A percentile compares a stretch with the other conserved stretches of the same genome.
These are phyloP conservation scores for Hycleus cichorii DNA, from an alignment of 1,140 invertebrate genomes.

Conservation along the genomic window DNA sequence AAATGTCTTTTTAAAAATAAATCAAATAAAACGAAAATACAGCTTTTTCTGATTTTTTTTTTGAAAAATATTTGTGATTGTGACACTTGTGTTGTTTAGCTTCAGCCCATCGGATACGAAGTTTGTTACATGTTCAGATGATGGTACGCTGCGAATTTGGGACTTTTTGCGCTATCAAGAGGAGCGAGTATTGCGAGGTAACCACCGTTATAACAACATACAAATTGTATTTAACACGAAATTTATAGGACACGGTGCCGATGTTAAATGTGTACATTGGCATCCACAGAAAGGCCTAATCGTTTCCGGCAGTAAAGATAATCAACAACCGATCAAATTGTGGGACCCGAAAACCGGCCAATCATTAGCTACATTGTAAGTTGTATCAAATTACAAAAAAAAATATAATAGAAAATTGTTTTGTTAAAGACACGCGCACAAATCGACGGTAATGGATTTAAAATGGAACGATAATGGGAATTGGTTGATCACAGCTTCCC, in stretches of 20 bases:
- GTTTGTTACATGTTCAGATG: conserved; percentile 98
- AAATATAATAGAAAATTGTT: conserved; percentile 17
- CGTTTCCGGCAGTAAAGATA: conserved; percentile 98
- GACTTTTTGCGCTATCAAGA: conserved; percentile 96
- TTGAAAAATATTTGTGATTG: conserved; percentile 7
- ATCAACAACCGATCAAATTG: conserved; percentile 98
- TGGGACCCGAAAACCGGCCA: conserved; percentile 98
- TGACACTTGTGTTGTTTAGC: conserved; percentile 52
- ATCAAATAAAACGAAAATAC: background rate
- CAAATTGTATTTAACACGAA: conserved; percentile 1
- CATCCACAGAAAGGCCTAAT: conserved; percentile 96
- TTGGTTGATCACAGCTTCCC: conserved; percentile 96
- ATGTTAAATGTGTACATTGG: conserved; percentile 99
- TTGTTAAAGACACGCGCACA: conserved; percentile 86
- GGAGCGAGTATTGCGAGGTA: conserved; percentile 90
- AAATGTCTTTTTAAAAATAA: background rate
- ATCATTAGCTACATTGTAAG: conserved; percentile 71
- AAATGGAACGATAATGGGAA: conserved; percentile 99
- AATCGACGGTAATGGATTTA: conserved; percentile 98
- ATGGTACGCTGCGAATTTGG: conserved; percentile 97
- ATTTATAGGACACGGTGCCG: conserved; percentile 87
- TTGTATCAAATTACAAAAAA: conserved; percentile 17
- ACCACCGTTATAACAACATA: conserved; percentile 8
- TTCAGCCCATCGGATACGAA: conserved; percentile 98
- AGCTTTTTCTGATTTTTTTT: background rate